Evolutionary conservation across 2,888 invertebrate species (phyloP).

Genomic region (Leptarthrus brevirostris): DNA sequence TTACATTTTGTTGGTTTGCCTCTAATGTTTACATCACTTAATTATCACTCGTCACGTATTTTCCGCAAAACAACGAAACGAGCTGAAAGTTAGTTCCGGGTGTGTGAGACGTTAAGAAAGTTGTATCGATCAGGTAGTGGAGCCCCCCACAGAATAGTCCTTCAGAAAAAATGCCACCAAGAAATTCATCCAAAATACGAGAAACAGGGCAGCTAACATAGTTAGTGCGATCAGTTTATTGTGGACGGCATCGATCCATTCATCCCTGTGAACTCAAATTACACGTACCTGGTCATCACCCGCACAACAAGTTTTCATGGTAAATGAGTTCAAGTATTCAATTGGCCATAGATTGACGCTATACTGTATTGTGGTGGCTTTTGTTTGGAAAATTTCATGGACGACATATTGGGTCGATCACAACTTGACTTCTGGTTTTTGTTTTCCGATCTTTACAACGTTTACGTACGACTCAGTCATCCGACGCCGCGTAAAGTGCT

Average conservation of each 20-base stretch:
- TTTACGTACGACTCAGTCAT: neutral
- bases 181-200: neutral
- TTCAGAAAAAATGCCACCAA: too few relatives aligned
- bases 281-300: conserved; percentile 38
- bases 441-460: neutral
- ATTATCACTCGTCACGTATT: conserved; percentile 40
- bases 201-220: neutral
- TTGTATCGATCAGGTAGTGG: neutral
- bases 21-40: conserved; percentile 28
- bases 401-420: conserved; percentile 29
- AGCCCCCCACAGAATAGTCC: neutral
- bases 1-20: neutral
- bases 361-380: neutral
- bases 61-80: conserved; percentile 35
- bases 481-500: conserved; percentile 12
- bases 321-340: conserved; percentile 41
- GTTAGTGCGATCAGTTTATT: conserved; percentile 1
- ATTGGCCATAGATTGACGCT: conserved; percentile 34
- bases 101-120: conserved; percentile 1
- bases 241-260: conserved; percentile 23
- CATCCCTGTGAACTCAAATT: neutral
- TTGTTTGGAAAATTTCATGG: conserved; percentile 29
- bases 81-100: conserved; percentile 16
- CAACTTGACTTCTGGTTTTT: neutral
- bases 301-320: conserved; percentile 48